Evolutionary conservation across 2,888 invertebrate species (phyloP).

Genomic region (Meganola albula): DNA sequence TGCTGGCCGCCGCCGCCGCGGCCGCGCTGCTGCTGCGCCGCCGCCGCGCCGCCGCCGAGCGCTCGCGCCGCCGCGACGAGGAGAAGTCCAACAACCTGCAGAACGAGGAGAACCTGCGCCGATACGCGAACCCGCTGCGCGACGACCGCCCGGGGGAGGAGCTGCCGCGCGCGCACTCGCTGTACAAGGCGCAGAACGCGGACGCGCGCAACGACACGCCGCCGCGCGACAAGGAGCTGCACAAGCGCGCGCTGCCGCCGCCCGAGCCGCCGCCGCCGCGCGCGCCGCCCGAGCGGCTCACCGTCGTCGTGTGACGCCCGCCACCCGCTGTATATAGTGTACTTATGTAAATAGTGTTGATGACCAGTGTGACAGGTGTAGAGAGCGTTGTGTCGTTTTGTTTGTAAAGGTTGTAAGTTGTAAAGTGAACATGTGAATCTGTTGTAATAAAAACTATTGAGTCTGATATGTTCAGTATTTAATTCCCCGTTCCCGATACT

Average conservation of each 20-base stretch:
- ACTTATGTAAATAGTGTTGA: constrained; percentile 67
- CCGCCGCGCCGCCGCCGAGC: constrained; percentile 73
- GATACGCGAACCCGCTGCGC: constrained; percentile 88
- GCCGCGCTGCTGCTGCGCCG: constrained; percentile 36
- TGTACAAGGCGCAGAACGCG: constrained; percentile 90
- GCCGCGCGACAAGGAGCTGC: constrained; percentile 85
- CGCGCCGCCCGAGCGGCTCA: constrained; percentile 61
- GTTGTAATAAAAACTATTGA: constrained; percentile 54
- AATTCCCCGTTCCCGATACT: constrained; percentile 5
- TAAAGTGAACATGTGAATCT: constrained; percentile 46
- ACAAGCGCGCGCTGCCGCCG: constrained; percentile 81
- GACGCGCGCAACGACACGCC: constrained; percentile 91
- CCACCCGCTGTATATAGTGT: constrained; percentile 78
- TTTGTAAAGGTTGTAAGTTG: constrained; percentile 67
- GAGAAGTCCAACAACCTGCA: constrained; percentile 94
- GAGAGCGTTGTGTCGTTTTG: constrained; percentile 49
- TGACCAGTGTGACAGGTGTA: constrained; percentile 45
- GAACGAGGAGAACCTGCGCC: constrained; percentile 91
- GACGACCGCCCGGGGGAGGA: constrained; percentile 73
- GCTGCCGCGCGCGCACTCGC: constrained; percentile 78
- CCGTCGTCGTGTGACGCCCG: constrained; percentile 56
- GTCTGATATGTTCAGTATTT: too few species aligned
- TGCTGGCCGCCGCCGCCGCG: constrained; percentile 52
- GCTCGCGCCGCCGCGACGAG: constrained; percentile 83
- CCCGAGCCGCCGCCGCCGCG: constrained; percentile 55